A percentile compares a stretch with the other conserved stretches of the same genome.
These are phyloP conservation scores for Cygnus buccinator DNA, from an alignment of 2,113 vertebrate species.

Conservation along the genomic window DNA sequence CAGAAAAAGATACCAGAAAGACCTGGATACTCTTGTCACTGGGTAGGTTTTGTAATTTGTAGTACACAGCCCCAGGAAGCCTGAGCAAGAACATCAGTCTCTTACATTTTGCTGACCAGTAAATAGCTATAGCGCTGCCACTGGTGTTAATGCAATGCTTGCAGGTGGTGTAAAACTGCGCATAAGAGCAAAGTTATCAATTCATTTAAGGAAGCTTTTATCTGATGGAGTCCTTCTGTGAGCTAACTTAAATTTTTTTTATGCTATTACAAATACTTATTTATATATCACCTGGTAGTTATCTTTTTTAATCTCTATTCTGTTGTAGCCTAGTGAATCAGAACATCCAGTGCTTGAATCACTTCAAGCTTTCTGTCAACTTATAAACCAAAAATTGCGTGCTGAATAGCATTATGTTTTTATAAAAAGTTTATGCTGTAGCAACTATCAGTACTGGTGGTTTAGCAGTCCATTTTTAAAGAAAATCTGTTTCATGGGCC, in stretches of 20 bases:
- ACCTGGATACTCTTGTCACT: neutral
- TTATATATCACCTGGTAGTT: neutral
- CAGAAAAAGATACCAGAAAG: neutral
- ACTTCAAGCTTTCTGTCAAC: neutral
- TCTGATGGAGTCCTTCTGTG: neutral
- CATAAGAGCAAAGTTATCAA: neutral
- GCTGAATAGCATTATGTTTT: neutral
- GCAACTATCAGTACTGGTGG: neutral
- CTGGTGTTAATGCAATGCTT: neutral
- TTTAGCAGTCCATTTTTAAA: neutral
- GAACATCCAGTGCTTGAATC: neutral
- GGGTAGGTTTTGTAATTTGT: neutral
- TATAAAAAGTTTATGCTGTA: neutral
- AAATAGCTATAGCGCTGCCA: neutral
- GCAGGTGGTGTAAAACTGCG: neutral
- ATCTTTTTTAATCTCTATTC: neutral
- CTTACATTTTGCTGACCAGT: neutral
- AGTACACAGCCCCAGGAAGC: neutral
- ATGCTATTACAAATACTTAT: neutral
- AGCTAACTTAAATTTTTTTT: neutral
- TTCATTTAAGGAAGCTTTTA: neutral
- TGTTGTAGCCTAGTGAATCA: neutral
- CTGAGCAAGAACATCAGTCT: neutral
- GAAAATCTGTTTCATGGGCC: neutral
- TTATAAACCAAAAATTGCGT: neutral